Evolutionary conservation across 1,140 invertebrate species (phyloP).

Genomic region (Drosophila subpulchrella): DNA sequence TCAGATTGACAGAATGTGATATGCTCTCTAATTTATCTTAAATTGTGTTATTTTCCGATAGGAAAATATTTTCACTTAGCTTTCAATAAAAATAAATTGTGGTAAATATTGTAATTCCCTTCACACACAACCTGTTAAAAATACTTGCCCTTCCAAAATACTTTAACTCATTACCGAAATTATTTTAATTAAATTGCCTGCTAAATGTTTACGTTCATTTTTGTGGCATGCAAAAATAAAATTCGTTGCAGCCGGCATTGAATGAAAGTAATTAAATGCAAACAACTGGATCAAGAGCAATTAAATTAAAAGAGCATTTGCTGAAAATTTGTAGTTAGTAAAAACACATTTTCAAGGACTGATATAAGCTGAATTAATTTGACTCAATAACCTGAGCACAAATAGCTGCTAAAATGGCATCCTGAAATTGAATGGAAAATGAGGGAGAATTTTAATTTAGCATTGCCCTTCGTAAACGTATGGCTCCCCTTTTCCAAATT

Average conservation of each 20-base stretch:
- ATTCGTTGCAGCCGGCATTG: background rate
- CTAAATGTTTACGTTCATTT: background rate
- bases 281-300: conserved; percentile 32
- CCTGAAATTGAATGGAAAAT: conserved; percentile 7
- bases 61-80: background rate
- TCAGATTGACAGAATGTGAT: conserved; percentile 15
- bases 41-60: background rate
- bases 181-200: conserved; percentile 19
- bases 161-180: background rate
- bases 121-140: background rate
- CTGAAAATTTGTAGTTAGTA: conserved; percentile 1
- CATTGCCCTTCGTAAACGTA: background rate
- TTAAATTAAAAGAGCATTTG: conserved; percentile 18
- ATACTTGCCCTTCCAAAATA: background rate
- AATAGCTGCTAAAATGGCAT: conserved; percentile 4
- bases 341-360: conserved; percentile 20
- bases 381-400: background rate
- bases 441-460: conserved; percentile 16
- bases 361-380: conserved; percentile 23
- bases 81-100: background rate
- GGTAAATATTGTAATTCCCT: background rate
- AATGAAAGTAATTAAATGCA: conserved; percentile 35
- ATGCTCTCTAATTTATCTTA: background rate
- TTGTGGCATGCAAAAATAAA: conserved; percentile 11
- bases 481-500: conserved; percentile 43